Percentiles rank a stretch among this genome's conserved stretches.
Conservation (phyloP, 2,888 invertebrate genomes). For the Cerastis leucographa region DNA sequence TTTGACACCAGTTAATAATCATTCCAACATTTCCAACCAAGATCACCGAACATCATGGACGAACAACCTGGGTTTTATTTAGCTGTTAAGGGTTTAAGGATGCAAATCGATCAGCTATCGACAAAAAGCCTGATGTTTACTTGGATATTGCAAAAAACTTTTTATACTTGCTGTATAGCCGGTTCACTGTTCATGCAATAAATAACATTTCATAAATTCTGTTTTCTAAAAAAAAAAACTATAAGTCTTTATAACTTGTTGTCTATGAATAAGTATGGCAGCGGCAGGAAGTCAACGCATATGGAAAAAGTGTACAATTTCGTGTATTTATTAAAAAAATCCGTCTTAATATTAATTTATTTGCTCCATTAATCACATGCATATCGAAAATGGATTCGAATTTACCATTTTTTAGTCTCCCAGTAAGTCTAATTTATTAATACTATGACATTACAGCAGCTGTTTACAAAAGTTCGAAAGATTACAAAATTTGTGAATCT, state of each 20-base stretch:
- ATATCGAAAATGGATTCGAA: slow-evolving; percentile 79
- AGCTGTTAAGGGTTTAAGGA: no score
- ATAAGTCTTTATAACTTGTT: background rate
- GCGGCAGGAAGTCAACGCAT: slow-evolving; percentile 15
- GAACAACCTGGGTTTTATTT: no score
- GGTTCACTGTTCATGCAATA: no score
- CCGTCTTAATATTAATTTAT: background rate
- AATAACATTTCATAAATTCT: background rate
- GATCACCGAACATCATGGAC: no score
- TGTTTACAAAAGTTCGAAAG: slow-evolving; percentile 15
- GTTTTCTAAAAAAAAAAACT: background rate
- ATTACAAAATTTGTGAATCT: slow-evolving; percentile 2
- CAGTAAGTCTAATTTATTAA: slow-evolving; percentile 75
- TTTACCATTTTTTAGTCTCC: slow-evolving; percentile 84
- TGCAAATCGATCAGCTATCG: no score
- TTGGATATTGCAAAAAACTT: no score
- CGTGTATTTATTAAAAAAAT: slow-evolving; percentile 18
- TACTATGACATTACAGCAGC: slow-evolving; percentile 15
- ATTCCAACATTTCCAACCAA: no score
- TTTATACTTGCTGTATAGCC: no score
- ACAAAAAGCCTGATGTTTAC: no score
- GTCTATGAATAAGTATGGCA: slow-evolving; percentile 13
- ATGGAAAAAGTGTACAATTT: background rate
- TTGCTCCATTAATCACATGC: slow-evolving; percentile 29
- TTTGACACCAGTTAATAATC: no score